phyloP scores from a whole-genome alignment of 1,140 invertebrate species.

The Drosophila azteca region DNA sequence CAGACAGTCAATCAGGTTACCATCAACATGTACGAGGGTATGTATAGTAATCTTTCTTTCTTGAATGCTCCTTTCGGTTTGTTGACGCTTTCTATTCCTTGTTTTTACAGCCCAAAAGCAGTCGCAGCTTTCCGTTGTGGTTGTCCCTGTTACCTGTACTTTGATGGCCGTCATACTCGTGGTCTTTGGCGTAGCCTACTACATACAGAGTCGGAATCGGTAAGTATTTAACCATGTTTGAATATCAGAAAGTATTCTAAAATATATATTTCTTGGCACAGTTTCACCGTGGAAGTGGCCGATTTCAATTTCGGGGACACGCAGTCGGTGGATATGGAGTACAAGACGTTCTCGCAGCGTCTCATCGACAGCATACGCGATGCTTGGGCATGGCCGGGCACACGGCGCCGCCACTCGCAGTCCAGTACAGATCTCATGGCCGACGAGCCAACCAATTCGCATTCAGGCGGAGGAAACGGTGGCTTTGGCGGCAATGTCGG shows the following conservation, averaged over 20 bases:
- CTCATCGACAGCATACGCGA: conserved; percentile 89
- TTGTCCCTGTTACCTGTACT: conserved; percentile 92
- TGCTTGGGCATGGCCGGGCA: conserved; percentile 72
- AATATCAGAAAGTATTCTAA: background rate
- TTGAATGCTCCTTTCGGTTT: background rate
- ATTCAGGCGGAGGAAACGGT: background rate
- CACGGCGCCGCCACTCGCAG: conserved; percentile 65
- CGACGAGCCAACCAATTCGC: conserved; percentile 51
- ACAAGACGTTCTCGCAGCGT: conserved; percentile 92
- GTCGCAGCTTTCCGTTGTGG: conserved; percentile 92
- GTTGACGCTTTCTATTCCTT: background rate
- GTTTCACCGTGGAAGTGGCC: conserved; percentile 92
- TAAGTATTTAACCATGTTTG: conserved; percentile 62
- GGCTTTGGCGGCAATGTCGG: conserved; percentile 57
- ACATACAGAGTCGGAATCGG: conserved; percentile 90
- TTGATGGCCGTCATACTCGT: conserved; percentile 91
- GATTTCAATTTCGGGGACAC: conserved; percentile 93
- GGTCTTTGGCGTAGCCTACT: conserved; percentile 93
- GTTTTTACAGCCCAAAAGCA: conserved; percentile 87
- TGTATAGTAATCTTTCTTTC: conserved; percentile 7
- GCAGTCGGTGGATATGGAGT: conserved; percentile 89
- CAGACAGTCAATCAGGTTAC: conserved; percentile 88
- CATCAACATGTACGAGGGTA: conserved; percentile 93
- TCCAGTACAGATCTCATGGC: conserved; percentile 73
- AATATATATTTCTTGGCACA: conserved; percentile 59